These are phyloP conservation scores for Musca vetustissima DNA, from an alignment of 1,140 invertebrate species.

Conservation along the genomic window DNA sequence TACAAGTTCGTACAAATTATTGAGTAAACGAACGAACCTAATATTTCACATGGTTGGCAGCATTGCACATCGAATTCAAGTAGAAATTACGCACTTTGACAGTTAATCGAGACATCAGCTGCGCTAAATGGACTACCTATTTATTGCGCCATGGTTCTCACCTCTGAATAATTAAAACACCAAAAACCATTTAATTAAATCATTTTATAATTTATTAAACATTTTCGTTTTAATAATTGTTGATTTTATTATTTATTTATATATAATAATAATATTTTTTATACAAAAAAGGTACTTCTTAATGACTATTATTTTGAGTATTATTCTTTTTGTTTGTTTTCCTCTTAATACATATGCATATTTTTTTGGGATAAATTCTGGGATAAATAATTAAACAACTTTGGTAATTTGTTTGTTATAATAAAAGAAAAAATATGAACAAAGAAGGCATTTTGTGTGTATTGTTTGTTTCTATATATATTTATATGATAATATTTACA, in stretches of 20 bases:
- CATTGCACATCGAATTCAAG: no score
- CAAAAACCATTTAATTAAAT: no score
- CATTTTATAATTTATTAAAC: neutral
- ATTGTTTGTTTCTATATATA: neutral
- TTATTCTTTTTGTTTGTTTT: neutral
- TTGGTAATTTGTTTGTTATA: conserved; percentile 14
- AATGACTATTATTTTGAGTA: conserved; percentile 15
- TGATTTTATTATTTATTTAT: conserved; percentile 1
- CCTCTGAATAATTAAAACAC: no score
- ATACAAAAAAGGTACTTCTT: conserved; percentile 20
- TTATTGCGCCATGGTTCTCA: no score
- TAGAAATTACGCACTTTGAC: no score
- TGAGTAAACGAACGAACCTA: no score
- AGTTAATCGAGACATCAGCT: no score
- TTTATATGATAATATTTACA: conserved; percentile 8
- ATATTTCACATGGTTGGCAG: no score
- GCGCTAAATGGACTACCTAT: no score
- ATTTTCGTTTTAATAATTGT: neutral
- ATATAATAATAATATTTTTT: conserved; percentile 9
- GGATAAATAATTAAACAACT: conserved; percentile 13
- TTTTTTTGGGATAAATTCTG: conserved; percentile 18
- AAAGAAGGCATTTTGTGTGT: neutral
- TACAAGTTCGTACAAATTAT: no score
- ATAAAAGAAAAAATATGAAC: no score
- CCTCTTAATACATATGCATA: conserved; percentile 4